These are phyloP conservation scores for Peromyscus californicus DNA, from an alignment of 2,113 vertebrate species.

Conservation along the genomic window DNA sequence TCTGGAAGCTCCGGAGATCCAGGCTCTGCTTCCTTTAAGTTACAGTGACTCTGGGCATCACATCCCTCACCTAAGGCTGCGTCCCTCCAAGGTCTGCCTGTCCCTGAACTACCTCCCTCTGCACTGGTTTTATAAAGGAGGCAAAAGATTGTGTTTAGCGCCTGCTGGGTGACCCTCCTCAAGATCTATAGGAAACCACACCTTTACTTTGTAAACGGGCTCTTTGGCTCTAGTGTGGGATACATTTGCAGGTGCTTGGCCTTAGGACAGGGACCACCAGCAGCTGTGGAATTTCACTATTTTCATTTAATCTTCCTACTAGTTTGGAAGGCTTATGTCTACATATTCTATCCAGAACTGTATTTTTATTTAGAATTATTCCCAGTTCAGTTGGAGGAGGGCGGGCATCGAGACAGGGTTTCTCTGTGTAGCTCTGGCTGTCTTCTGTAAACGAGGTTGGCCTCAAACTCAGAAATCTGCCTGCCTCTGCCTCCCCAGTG, in stretches of 20 bases:
- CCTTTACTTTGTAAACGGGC: not conserved
- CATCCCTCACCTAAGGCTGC: not conserved
- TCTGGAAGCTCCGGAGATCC: not conserved
- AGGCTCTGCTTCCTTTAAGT: not conserved
- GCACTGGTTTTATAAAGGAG: not conserved
- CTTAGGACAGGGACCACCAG: not conserved
- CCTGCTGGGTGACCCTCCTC: not conserved
- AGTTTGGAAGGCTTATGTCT: not conserved
- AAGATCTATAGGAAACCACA: not conserved
- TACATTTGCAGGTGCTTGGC: not conserved
- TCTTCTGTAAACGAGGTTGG: not conserved
- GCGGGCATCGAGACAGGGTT: not conserved
- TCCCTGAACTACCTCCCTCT: not conserved
- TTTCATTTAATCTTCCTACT: not conserved
- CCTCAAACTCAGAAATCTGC: not conserved
- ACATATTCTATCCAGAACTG: not conserved
- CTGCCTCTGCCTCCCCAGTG: not conserved
- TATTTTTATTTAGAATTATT: conserved; percentile 23
- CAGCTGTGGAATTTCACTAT: not conserved
- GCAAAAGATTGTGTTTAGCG: not conserved
- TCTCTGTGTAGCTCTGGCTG: not conserved
- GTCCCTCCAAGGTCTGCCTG: not conserved
- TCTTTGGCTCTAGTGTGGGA: not conserved
- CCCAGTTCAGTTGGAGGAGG: not conserved
- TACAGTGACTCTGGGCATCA: not conserved